Conservation (phyloP, 2,888 invertebrate genomes). For the Nebria brevicollis region DNA sequence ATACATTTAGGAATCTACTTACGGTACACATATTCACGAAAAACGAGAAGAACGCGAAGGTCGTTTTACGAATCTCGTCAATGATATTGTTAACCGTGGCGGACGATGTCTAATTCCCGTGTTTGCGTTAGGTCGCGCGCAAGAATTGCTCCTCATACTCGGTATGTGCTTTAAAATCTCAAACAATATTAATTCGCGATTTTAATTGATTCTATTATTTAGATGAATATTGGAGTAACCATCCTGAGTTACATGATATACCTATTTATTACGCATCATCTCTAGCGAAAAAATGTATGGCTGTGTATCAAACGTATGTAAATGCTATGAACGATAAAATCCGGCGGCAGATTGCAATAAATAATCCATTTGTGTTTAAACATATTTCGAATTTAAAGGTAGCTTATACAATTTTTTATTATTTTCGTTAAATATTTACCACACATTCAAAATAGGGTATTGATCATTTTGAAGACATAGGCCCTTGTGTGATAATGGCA, state of each 20-base stretch:
- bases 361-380: constrained; percentile 98
- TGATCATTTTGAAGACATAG: constrained; percentile 99
- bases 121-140: constrained; percentile 97
- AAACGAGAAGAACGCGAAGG: constrained; percentile 96
- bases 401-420: constrained; percentile 45
- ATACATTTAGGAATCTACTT: constrained; percentile 88
- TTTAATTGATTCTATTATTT: constrained; percentile 49
- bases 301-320: constrained; percentile 99
- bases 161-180: constrained; percentile 61
- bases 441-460: constrained; percentile 75
- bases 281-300: constrained; percentile 99
- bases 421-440: neutral
- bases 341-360: constrained; percentile 93
- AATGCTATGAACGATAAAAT: constrained; percentile 99
- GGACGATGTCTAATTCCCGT: constrained; percentile 98
- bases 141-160: constrained; percentile 91
- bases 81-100: constrained; percentile 96
- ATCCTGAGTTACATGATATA: constrained; percentile 96
- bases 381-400: constrained; percentile 95
- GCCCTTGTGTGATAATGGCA: constrained; percentile 99
- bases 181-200: neutral
- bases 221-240: constrained; percentile 98
- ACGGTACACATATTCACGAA: constrained; percentile 99
- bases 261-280: constrained; percentile 99
- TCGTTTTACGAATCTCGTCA: constrained; percentile 91